phyloP scores from a whole-genome alignment of 2,888 invertebrate species.

The Asteroscopus sphinx region DNA sequence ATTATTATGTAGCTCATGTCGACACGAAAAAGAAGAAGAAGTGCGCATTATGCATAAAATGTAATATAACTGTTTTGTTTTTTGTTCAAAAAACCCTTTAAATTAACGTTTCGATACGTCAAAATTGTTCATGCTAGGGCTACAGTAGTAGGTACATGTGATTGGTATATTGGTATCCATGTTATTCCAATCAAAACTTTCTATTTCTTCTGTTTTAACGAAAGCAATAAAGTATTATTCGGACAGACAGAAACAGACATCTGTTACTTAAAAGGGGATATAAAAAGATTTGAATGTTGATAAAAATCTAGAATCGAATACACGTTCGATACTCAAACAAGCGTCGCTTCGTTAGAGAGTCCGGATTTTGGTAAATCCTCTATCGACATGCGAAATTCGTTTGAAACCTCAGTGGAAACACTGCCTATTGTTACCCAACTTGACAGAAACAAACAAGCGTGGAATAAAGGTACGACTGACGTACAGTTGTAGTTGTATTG shows the following conservation, averaged over 20 bases:
- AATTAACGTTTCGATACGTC: too few species aligned
- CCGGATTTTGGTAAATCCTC: slow-evolving; percentile 73
- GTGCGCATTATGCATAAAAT: too few species aligned
- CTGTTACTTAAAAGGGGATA: slow-evolving; percentile 51
- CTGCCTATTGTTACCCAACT: slow-evolving; percentile 56
- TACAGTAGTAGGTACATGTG: too few species aligned
- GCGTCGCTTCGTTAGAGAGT: slow-evolving; percentile 76
- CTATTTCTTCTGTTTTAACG: slow-evolving; percentile 17
- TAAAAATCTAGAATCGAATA: slow-evolving; percentile 64
- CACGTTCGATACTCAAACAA: slow-evolving; percentile 66
- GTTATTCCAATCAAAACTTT: slow-evolving; percentile 1
- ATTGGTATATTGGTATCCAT: not conserved
- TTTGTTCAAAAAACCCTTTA: too few species aligned
- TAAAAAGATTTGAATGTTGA: slow-evolving; percentile 56
- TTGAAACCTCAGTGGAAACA: slow-evolving; percentile 64
- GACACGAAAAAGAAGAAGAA: too few species aligned
- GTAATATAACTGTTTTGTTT: too few species aligned
- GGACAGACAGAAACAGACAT: slow-evolving; percentile 46
- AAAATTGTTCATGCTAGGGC: too few species aligned
- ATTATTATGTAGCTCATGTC: too few species aligned
- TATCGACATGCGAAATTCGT: slow-evolving; percentile 71
- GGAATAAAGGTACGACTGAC: slow-evolving; percentile 27
- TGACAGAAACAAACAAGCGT: slow-evolving; percentile 47
- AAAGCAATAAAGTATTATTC: slow-evolving; percentile 32
- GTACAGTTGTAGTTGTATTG: slow-evolving; percentile 9